These are phyloP conservation scores for Drosophila arizonae DNA, from an alignment of 1,140 invertebrate species.

Conservation along the genomic window DNA sequence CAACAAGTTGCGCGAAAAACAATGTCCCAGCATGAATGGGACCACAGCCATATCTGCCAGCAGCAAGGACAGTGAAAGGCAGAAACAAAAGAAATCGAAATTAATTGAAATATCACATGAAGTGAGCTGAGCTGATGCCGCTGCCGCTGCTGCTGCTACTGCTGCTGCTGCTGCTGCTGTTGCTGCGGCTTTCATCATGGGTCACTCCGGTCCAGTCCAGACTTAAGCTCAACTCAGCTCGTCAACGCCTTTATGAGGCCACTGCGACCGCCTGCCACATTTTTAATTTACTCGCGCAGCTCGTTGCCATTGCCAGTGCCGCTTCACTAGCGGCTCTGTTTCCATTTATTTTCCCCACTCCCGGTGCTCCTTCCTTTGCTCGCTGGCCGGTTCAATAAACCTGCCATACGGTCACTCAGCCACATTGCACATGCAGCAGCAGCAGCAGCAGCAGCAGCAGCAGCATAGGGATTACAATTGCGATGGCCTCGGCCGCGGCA, in stretches of 20 bases:
- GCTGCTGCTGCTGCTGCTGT: not conserved
- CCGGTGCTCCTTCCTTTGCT: conserved; percentile 2
- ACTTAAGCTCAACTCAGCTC: conserved; percentile 30
- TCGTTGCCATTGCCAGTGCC: conserved; percentile 14
- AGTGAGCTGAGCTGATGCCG: not conserved
- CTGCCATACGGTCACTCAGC: conserved; percentile 46
- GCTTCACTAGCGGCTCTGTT: conserved; percentile 40
- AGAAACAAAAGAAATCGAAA: conserved; percentile 63
- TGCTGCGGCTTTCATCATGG: conserved; percentile 7
- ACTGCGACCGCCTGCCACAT: conserved; percentile 61
- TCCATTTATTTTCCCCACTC: no score
- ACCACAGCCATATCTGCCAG: conserved; percentile 44
- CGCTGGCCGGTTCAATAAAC: conserved; percentile 68
- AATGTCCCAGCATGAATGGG: conserved; percentile 59
- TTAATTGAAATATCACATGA: conserved; percentile 77
- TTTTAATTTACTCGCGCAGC: conserved; percentile 69
- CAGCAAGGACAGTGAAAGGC: conserved; percentile 25
- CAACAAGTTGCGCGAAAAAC: conserved; percentile 53
- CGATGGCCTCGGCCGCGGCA: conserved; percentile 5
- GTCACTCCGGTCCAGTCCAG: conserved; percentile 7
- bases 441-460: not conserved
- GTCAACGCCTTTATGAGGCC: conserved; percentile 67
- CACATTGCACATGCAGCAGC: conserved; percentile 23
- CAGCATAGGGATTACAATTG: conserved; percentile 11
- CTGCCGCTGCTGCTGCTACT: not conserved